Evolutionary conservation across 2,797 vertebrate species (phyloP).

Genomic region (Anguilla anguilla): DNA sequence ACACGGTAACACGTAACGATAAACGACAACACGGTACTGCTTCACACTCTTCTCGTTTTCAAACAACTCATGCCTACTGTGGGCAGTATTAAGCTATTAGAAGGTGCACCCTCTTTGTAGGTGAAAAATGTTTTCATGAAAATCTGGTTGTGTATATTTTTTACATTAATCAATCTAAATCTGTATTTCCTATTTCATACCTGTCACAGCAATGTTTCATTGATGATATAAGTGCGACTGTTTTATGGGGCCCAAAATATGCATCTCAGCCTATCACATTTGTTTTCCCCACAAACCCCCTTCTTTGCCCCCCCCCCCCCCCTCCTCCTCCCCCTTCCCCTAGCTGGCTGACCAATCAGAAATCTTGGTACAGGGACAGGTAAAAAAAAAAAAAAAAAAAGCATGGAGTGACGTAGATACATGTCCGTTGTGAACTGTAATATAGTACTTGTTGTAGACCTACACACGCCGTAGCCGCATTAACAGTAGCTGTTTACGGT

Average conservation of each 20-base stretch:
- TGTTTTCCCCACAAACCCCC: constrained; percentile 45
- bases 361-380: constrained; percentile 53
- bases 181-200: constrained; percentile 32
- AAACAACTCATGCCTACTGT: not conserved
- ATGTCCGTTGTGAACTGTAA: constrained; percentile 33
- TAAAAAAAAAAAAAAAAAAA: constrained; percentile 46
- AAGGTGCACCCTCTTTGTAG: constrained; percentile 22
- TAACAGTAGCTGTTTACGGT: constrained; percentile 31
- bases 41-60: not conserved
- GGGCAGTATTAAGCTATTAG: not conserved
- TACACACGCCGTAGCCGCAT: not conserved
- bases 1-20: not conserved
- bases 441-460: not conserved
- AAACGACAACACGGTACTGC: not conserved
- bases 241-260: constrained; percentile 11
- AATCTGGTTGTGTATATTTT: too few species aligned
- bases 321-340: constrained; percentile 3
- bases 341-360: constrained; percentile 61
- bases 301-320: constrained; percentile 15
- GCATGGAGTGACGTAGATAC: constrained; percentile 40
- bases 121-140: constrained; percentile 32
- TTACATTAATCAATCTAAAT: not conserved
- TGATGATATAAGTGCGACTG: constrained; percentile 18
- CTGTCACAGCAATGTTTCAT: constrained; percentile 20
- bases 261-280: constrained; percentile 35